A percentile compares a stretch with the other conserved stretches of the same genome.
These are phyloP conservation scores for Chionomys nivalis DNA, from an alignment of 2,113 vertebrate genomes.

Conservation along the genomic window DNA sequence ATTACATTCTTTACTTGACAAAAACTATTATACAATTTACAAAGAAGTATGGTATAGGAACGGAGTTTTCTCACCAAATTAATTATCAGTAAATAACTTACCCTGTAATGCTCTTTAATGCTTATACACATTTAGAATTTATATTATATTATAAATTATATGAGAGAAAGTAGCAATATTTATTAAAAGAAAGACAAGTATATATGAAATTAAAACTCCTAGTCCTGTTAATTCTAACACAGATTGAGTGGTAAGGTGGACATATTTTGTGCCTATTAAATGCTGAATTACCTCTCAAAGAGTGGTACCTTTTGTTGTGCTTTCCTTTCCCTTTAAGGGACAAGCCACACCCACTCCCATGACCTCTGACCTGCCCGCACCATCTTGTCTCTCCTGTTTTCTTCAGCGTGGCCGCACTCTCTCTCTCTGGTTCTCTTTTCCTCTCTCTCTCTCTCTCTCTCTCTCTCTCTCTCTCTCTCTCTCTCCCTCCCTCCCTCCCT, in stretches of 20 bases:
- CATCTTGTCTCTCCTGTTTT: too few species aligned
- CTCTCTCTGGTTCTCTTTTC: too few species aligned
- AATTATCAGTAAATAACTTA: not conserved
- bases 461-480: too few species aligned
- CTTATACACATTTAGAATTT: not conserved
- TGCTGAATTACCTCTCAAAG: not conserved
- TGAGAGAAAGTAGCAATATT: conserved; percentile 23
- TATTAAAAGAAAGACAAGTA: not conserved
- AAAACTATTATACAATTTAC: not conserved
- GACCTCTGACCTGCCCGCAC: too few species aligned
- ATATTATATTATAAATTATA: too few species aligned
- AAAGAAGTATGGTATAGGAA: not conserved
- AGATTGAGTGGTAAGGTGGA: not conserved
- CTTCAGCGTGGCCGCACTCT: too few species aligned
- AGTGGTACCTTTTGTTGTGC: too few species aligned
- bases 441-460: too few species aligned
- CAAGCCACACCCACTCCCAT: too few species aligned
- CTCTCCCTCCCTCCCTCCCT: too few species aligned
- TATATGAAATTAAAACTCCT: not conserved
- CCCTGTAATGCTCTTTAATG: not conserved
- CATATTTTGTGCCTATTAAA: not conserved
- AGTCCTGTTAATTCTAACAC: not conserved
- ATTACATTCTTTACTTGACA: not conserved
- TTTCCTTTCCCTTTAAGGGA: too few species aligned
- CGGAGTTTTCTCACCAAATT: not conserved